phyloP scores from a whole-genome alignment of 2,888 invertebrate genomes.

The Dolichomitus sp. region DNA sequence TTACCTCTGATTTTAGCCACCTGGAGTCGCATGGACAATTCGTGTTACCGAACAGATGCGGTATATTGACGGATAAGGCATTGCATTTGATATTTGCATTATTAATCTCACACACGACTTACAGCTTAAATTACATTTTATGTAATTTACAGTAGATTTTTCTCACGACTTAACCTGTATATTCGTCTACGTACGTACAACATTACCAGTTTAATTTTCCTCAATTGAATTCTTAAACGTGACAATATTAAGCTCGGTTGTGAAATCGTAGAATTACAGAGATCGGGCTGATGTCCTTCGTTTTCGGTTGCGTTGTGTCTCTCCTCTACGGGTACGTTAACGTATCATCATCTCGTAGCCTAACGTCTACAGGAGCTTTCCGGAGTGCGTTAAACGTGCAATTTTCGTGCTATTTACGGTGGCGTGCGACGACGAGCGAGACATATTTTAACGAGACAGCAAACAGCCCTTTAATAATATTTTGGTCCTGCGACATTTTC shows the following conservation, averaged over 20 bases:
- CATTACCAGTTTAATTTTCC: conserved; percentile 17
- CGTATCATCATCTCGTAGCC: conserved; percentile 26
- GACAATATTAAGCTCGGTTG: conserved; percentile 70
- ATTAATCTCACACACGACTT: conserved; percentile 53
- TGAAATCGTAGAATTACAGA: conserved; percentile 58
- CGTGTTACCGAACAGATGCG: conserved; percentile 10
- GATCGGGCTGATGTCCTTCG: conserved; percentile 10
- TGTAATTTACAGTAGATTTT: conserved; percentile 53
- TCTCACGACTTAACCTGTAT: conserved; percentile 12
- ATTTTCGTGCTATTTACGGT: conserved; percentile 42
- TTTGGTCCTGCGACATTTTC: conserved; percentile 78
- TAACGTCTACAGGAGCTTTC: conserved; percentile 36
- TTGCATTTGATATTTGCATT: conserved; percentile 77
- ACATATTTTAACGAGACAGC: conserved; percentile 23
- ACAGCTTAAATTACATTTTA: conserved; percentile 29
- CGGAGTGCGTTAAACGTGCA: conserved; percentile 16
- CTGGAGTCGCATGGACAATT: conserved; percentile 17
- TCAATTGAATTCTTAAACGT: conserved; percentile 36
- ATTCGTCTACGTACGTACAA: conserved; percentile 23
- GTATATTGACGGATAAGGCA: conserved; percentile 78
- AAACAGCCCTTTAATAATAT: conserved; percentile 70
- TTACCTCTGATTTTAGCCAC: not conserved
- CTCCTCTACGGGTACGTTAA: not conserved
- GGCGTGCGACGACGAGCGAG: conserved; percentile 35
- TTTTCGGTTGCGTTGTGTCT: conserved; percentile 3